Evolutionary conservation across 2,888 invertebrate genomes (phyloP), one percentile per base, ranked within the genome.

Genomic region (Trilocha varians): DNA sequence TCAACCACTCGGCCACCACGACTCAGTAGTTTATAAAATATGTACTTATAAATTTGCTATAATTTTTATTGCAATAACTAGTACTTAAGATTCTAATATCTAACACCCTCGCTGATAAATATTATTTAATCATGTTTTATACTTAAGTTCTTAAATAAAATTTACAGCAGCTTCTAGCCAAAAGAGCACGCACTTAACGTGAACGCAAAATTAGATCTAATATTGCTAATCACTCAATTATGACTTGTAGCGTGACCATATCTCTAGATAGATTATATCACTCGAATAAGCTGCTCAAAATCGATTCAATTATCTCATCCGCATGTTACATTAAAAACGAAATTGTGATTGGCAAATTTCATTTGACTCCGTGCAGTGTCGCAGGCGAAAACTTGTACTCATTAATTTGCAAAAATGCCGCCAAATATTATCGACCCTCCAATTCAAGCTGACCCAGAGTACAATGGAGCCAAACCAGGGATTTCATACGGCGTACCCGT

Each of bases 361-460:
- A 25, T 25, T 25, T 25, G 11, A 11, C 25, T 3, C 25, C 11
- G 8, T 25, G 11, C 8, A 6, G 25, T 9, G 25, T 4, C 25
- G 11, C 25, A 25, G 11, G 25, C 25, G 5, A 25, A 25, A 25
- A 11, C 11, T 25, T 9, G 25, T 25, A 11, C 2, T 25, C 25
- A 4, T 25, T 9, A 9, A 25, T 25, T 11, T 25, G 11, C 35
- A 32, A 53, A 50, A 52, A 66, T 70, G 70, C 53, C 67, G 4
- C 62, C 67, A 3, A 65, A 65, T 40, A 41, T 49, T 5, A 38
- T 49, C 1, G 69, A 64, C 13, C 13, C 44, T 3, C 41, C 52
- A 0, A 40, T 59, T 4, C 46, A 43, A 34, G 39, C 18, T 4
- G 58, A 56, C 35, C 48, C 57, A 13, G 59, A 64, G 44, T 46